phyloP scores from a whole-genome alignment of 1,140 invertebrate genomes.

The Saccostrea glomerata region DNA sequence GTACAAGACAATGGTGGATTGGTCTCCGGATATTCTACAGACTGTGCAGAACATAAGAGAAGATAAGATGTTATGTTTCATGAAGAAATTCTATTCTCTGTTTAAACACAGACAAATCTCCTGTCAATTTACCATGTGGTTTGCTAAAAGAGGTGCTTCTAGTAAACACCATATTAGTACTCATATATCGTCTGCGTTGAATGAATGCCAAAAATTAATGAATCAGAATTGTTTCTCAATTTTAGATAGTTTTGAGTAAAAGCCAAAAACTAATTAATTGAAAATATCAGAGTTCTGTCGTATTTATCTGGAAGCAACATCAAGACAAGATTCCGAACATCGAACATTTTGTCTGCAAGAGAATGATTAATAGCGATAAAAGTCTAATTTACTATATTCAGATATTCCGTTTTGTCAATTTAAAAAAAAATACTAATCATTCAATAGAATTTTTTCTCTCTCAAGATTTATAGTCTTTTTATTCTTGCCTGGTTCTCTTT shows the following conservation, averaged over 20 bases:
- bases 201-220: too few relatives aligned
- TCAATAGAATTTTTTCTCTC: not conserved
- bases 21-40: not conserved
- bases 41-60: not conserved
- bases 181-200: not conserved
- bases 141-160: not conserved
- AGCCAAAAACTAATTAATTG: not conserved
- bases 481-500: not conserved
- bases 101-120: not conserved
- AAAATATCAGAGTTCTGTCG: not conserved
- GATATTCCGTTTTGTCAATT: not conserved
- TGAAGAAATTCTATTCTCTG: not conserved
- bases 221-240: too few relatives aligned
- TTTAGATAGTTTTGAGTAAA: not conserved
- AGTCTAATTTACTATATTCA: not conserved
- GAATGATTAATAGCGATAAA: not conserved
- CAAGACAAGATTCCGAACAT: not conserved
- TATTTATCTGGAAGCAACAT: not conserved
- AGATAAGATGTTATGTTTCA: not conserved
- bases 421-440: not conserved
- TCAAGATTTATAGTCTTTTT: not conserved
- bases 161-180: not conserved
- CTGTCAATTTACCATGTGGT: not conserved
- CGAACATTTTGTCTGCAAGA: not conserved
- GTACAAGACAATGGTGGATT: not conserved